These are phyloP conservation scores for Murina feae DNA, from an alignment of 2,113 vertebrate species.

Conservation along the genomic window DNA sequence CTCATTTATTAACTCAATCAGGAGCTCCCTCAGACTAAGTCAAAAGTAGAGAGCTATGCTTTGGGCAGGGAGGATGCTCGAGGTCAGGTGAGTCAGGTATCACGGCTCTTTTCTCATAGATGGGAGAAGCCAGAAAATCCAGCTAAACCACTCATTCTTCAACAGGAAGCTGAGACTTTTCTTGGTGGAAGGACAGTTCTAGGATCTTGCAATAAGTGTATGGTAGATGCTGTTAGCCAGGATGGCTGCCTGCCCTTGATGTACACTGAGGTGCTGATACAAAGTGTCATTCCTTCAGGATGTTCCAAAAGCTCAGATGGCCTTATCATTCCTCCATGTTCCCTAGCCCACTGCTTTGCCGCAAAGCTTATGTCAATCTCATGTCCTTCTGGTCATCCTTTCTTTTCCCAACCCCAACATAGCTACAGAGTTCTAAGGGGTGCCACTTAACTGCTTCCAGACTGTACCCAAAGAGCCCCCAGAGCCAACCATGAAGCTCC, in stretches of 20 bases:
- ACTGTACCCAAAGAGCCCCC: not conserved
- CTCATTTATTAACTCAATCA: not conserved
- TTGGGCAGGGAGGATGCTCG: not conserved
- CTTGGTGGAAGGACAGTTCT: no score
- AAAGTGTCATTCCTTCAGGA: not conserved
- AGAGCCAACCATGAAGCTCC: not conserved
- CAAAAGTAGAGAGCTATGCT: not conserved
- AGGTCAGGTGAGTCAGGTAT: not conserved
- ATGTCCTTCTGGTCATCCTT: not conserved
- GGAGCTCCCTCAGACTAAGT: not conserved
- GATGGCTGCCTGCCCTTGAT: not conserved
- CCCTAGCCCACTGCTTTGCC: not conserved
- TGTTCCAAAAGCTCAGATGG: not conserved
- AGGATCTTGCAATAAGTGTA: not conserved
- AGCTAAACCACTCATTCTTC: not conserved
- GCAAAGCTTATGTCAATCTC: not conserved
- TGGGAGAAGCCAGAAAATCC: not conserved
- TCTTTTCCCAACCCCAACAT: not conserved
- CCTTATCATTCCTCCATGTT: not conserved
- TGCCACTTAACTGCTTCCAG: not conserved
- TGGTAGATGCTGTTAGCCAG: not conserved
- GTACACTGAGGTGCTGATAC: not conserved
- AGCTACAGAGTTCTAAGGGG: not conserved
- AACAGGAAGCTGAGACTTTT: not conserved
- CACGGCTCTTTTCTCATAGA: not conserved